These are phyloP conservation scores for Archips crataeganus DNA, from an alignment of 2,888 invertebrate genomes.

Conservation along the genomic window DNA sequence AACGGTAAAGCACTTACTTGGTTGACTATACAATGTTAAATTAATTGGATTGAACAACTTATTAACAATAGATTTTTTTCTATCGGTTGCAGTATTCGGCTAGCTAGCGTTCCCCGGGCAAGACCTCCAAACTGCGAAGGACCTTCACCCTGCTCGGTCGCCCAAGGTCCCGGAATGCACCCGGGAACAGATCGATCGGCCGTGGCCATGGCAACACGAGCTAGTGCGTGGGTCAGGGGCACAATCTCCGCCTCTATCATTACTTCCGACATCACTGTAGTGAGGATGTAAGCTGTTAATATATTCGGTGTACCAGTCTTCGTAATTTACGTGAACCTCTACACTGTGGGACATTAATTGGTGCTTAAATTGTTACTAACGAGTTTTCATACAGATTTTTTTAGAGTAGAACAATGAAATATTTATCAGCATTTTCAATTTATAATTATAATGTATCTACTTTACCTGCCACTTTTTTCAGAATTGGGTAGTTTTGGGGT, in stretches of 20 bases:
- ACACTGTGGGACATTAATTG: too few relatives aligned
- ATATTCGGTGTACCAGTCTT: background rate
- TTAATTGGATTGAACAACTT: too few relatives aligned
- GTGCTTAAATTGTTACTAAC: too few relatives aligned
- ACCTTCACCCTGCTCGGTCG: conserved; percentile 34
- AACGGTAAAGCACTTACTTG: too few relatives aligned
- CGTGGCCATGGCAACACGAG: conserved; percentile 80
- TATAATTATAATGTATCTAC: too few relatives aligned
- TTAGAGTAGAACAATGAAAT: too few relatives aligned
- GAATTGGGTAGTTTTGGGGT: too few relatives aligned
- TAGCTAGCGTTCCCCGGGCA: conserved; percentile 26
- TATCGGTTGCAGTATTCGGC: background rate
- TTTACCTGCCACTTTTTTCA: too few relatives aligned
- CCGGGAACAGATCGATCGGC: conserved; percentile 70
- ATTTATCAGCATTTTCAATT: too few relatives aligned
- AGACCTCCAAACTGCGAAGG: conserved; percentile 25
- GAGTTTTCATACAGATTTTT: too few relatives aligned
- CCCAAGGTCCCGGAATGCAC: conserved; percentile 38
- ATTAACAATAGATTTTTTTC: background rate
- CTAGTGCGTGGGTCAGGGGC: conserved; percentile 79
- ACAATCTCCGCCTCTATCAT: conserved; percentile 46
- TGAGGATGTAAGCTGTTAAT: background rate
- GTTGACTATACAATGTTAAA: too few relatives aligned
- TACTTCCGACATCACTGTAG: conserved; percentile 27
- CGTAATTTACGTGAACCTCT: too few relatives aligned